Base-by-base conservation (phyloP, 2,888 invertebrate species). In the Acleris laterana region DNA sequence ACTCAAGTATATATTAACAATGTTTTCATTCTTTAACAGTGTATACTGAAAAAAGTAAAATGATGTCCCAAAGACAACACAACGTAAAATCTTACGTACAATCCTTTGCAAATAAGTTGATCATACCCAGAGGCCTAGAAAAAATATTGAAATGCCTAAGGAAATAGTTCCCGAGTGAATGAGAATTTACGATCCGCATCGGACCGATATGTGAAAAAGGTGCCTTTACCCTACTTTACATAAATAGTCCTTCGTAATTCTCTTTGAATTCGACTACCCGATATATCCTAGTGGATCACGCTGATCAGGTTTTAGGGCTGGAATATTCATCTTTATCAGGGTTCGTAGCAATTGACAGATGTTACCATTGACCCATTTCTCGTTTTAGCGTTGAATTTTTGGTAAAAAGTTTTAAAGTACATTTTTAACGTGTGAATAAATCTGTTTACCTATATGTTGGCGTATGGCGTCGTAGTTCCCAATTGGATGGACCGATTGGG, bases 151-250 rank as follows among this genome's bases (percentile, higher is more conserved):
- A 71, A 72, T 72, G 70, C 67, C 68, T 60, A 69, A 72, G 68
- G 74, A 71, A 76, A 74, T 76, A 75, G 73, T 66, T 61, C 61
- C 66, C 62, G 19, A 48, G 66, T 68, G 71, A 72, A 69, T 70
- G 72, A 63, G 72, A 71, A 74, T 74, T 73, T 74, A 75, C 72
- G 75, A 70, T 71, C 69, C 70, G 69, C 69, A 68, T 70, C 68
- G 73, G 70, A 68, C 71, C 70, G 62, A 70, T 69, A 69, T 63
- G 72, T 72, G 71, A 72, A 72, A 74, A 75, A 73, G 76, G 72
- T 71, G 69, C 72, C 73, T 69, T 67, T 74, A 73, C 73, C 73
- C 72, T 75, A 69, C 72, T 77, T 79, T 77, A 72, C 80, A 80
- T 80, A 79, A 80, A 79, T 73, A 78, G 72, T 68, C 68, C 64